phyloP scores from a whole-genome alignment of 2,888 invertebrate species.

The Conus canariensis region DNA sequence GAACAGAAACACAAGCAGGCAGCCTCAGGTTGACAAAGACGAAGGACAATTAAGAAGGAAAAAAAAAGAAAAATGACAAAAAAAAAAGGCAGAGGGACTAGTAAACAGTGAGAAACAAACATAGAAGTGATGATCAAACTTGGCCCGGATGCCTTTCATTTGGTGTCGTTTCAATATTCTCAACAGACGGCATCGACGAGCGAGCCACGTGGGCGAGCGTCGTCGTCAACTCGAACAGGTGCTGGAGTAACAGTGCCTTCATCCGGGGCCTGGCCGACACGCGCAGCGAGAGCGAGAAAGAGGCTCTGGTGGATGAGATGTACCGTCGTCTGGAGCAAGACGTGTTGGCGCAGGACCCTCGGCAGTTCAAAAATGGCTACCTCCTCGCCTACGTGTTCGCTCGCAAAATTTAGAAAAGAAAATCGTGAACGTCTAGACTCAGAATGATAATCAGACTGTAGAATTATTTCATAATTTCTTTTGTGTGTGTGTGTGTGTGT shows the following conservation, averaged over 20 bases:
- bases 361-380: not conserved
- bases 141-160: no score
- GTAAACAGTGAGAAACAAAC: no score
- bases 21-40: no score
- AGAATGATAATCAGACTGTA: no score
- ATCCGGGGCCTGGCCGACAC: slow-evolving; percentile 28
- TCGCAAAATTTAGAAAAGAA: not conserved
- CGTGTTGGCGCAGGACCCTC: not conserved
- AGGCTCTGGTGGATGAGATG: slow-evolving; percentile 32
- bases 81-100: no score
- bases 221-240: not conserved
- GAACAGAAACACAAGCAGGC: no score
- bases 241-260: slow-evolving; percentile 38
- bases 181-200: slow-evolving; percentile 27
- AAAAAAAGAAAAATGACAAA: no score
- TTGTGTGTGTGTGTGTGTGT: no score
- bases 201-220: slow-evolving; percentile 27
- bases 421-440: no score
- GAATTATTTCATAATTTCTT: no score
- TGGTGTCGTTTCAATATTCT: not conserved
- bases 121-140: no score
- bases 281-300: slow-evolving; percentile 30
- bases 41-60: no score
- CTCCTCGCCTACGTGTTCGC: slow-evolving; percentile 33
- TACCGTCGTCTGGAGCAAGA: slow-evolving; percentile 29